Percentiles rank a stretch among this genome's conserved stretches.
Evolutionary conservation across 2,797 vertebrate species (phyloP).

Genomic region (Cottoperca gobio): DNA sequence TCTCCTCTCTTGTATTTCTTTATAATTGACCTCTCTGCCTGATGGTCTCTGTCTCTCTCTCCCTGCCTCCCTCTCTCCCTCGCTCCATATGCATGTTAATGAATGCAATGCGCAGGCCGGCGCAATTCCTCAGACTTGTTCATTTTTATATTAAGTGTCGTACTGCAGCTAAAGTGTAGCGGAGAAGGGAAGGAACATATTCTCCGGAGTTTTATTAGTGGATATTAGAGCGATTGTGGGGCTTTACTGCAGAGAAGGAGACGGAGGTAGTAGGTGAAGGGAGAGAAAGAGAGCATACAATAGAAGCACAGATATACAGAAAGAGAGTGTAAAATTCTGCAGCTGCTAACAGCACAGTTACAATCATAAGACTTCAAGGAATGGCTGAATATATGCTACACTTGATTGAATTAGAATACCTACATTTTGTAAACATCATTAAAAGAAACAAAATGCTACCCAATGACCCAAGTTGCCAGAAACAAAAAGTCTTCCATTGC

Average conservation of each 20-base stretch:
- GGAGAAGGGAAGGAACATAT: slow-evolving; percentile 17
- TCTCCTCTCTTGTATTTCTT: slow-evolving; percentile 14
- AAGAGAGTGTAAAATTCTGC: neutral
- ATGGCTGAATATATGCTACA: neutral
- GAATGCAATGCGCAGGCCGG: slow-evolving; percentile 4
- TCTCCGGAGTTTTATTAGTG: slow-evolving; percentile 29
- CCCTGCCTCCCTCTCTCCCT: neutral
- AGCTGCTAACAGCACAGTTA: no score
- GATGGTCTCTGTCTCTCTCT: neutral
- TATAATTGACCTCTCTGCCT: slow-evolving; percentile 36
- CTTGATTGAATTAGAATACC: neutral
- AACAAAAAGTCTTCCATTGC: slow-evolving; percentile 7
- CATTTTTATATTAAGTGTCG: slow-evolving; percentile 49
- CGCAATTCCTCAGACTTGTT: slow-evolving; percentile 40
- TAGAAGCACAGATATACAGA: neutral
- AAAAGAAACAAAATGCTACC: neutral
- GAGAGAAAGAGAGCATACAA: neutral
- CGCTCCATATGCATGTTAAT: slow-evolving; percentile 19
- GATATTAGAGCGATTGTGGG: slow-evolving; percentile 26
- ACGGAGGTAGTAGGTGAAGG: neutral
- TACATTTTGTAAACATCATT: neutral
- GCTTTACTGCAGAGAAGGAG: slow-evolving; percentile 2
- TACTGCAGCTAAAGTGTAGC: slow-evolving; percentile 14
- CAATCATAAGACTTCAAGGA: neutral
- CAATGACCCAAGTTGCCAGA: neutral